phyloP scores from a whole-genome alignment of 2,888 invertebrate genomes.

The Coleophora deauratella region DNA sequence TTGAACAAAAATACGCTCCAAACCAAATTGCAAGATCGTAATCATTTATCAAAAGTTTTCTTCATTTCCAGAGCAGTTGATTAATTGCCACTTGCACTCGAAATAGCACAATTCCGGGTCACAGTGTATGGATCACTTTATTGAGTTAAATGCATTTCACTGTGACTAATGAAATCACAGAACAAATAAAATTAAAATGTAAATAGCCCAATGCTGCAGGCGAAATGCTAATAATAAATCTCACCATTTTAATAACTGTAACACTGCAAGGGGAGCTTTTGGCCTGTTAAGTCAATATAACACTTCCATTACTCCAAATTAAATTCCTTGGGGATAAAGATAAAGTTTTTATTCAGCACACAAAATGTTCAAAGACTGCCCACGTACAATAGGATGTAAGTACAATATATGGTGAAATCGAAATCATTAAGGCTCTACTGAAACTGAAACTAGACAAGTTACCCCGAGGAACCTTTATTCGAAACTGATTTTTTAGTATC shows the following conservation, averaged over 20 bases:
- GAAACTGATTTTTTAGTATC: too few species aligned
- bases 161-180: slow-evolving; percentile 71
- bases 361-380: slow-evolving; percentile 50
- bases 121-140: slow-evolving; percentile 36
- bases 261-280: slow-evolving; percentile 65
- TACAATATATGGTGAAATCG: too few species aligned
- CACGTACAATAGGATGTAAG: slow-evolving; percentile 32
- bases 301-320: slow-evolving; percentile 74
- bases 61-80: slow-evolving; percentile 15
- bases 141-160: slow-evolving; percentile 59
- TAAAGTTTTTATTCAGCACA: slow-evolving; percentile 69
- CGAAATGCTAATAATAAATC: slow-evolving; percentile 73
- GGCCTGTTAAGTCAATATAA: slow-evolving; percentile 75
- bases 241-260: slow-evolving; percentile 75
- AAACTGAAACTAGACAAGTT: too few species aligned
- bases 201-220: slow-evolving; percentile 56
- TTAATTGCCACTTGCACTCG: slow-evolving; percentile 32
- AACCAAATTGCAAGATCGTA: too few species aligned
- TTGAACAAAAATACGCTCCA: too few species aligned
- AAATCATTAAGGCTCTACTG: too few species aligned
- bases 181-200: slow-evolving; percentile 74
- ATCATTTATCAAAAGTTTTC: too few species aligned
- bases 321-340: slow-evolving; percentile 70
- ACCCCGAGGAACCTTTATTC: too few species aligned
- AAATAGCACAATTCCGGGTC: slow-evolving; percentile 21